Conservation (phyloP, 53 echinoderm and acorn worm species). For the Crossaster papposus region DNA sequence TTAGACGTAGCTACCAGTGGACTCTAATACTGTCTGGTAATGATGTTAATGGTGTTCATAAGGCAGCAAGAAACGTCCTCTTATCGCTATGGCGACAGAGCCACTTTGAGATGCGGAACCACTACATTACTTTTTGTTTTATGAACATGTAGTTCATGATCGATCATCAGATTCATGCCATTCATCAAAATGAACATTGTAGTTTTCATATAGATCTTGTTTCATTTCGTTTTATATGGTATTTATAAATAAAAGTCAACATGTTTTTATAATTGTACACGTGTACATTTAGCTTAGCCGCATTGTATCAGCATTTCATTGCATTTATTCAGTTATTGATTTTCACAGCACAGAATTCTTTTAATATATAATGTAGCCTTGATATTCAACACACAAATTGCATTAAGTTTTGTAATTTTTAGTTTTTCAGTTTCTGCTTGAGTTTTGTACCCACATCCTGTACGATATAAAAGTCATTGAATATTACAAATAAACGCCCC, state of each 20-base stretch:
- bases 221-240: background rate
- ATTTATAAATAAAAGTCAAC: too few relatives aligned
- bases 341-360: background rate
- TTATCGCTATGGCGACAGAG: slow-evolving; percentile 38
- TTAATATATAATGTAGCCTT: background rate
- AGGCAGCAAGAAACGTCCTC: slow-evolving; percentile 57
- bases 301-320: background rate
- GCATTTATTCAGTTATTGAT: background rate
- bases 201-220: background rate
- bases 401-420: background rate
- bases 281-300: background rate
- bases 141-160: slow-evolving; percentile 1
- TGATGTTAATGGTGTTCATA: slow-evolving; percentile 87
- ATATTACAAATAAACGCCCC: background rate
- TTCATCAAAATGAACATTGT: background rate
- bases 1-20: slow-evolving; percentile 89
- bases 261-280: background rate
- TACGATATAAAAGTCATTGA: background rate
- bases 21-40: slow-evolving; percentile 99
- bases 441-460: background rate
- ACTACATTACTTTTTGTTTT: background rate
- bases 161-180: background rate
- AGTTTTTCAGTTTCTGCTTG: background rate
- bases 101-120: slow-evolving; percentile 29
- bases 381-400: too few relatives aligned